Evolutionary conservation across 2,797 vertebrate genomes (phyloP).

Genomic region (Streptopelia turtur): DNA sequence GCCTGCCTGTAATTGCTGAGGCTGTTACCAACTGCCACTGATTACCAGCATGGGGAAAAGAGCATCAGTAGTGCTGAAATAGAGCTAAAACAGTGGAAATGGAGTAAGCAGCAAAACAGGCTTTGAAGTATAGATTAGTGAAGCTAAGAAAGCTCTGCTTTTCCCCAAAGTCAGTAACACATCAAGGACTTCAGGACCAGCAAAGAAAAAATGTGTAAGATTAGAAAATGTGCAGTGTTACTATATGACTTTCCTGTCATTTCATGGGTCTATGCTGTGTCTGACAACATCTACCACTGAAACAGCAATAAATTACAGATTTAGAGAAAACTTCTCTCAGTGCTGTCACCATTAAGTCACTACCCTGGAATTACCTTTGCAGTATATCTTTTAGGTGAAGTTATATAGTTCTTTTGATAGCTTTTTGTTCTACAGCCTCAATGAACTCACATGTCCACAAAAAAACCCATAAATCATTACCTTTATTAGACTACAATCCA

Average conservation of each 20-base stretch:
- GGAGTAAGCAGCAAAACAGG: not conserved
- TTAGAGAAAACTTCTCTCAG: not conserved
- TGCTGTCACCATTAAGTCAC: conserved; percentile 1
- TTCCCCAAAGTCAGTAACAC: not conserved
- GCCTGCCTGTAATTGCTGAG: not conserved
- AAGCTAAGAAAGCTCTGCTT: not conserved
- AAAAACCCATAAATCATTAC: not conserved
- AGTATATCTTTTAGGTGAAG: not conserved
- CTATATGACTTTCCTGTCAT: not conserved
- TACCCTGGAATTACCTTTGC: not conserved
- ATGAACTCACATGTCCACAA: not conserved
- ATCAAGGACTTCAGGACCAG: not conserved
- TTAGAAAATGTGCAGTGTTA: not conserved
- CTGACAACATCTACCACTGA: not conserved
- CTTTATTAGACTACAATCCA: not conserved
- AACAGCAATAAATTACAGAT: not conserved
- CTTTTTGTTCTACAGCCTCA: not conserved
- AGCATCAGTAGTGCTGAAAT: not conserved
- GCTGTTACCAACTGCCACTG: not conserved
- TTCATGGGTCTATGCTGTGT: not conserved
- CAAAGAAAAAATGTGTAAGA: not conserved
- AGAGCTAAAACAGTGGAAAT: not conserved
- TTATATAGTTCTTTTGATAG: not conserved
- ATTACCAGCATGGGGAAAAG: not conserved
- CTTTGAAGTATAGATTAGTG: not conserved